Percentiles rank a stretch among this genome's conserved stretches.
Evolutionary conservation across 2,113 vertebrate species (phyloP).

Genomic region (Orientallactaga bullata): DNA sequence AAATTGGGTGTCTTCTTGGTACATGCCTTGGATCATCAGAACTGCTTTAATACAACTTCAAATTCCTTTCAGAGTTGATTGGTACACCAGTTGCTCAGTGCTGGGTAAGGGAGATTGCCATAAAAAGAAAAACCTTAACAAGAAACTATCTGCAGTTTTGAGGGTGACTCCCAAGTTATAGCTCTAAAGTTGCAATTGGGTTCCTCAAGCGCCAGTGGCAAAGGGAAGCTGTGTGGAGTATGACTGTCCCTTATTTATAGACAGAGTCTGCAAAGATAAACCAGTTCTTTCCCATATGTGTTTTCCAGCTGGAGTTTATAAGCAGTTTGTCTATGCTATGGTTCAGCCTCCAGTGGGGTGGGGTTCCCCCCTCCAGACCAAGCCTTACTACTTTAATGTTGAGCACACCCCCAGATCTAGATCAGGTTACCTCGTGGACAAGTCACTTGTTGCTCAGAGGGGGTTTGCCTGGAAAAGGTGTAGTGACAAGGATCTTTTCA

Average conservation of each 20-base stretch:
- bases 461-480: constrained; percentile 19
- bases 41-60: neutral
- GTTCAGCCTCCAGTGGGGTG: constrained; percentile 70
- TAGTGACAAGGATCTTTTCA: neutral
- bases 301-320: constrained; percentile 86
- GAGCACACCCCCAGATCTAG: constrained; percentile 62
- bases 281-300: constrained; percentile 83
- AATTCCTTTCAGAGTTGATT: neutral
- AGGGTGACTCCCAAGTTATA: constrained; percentile 54
- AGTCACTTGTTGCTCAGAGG: neutral
- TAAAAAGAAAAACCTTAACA: constrained; percentile 74
- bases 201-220: constrained; percentile 76
- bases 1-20: neutral
- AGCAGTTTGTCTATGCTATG: constrained; percentile 77
- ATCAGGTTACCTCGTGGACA: constrained; percentile 57
- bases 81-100: neutral
- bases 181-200: constrained; percentile 72
- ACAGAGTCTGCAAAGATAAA: constrained; percentile 86
- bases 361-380: constrained; percentile 67
- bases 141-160: constrained; percentile 69
- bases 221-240: constrained; percentile 83
- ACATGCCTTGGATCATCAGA: neutral
- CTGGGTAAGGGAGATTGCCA: constrained; percentile 51
- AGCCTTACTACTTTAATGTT: constrained; percentile 51
- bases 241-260: constrained; percentile 88